Evolutionary conservation across 2,113 vertebrate genomes (phyloP), one percentile per base, ranked within the genome.

Genomic region (Grammomys surdaster): DNA sequence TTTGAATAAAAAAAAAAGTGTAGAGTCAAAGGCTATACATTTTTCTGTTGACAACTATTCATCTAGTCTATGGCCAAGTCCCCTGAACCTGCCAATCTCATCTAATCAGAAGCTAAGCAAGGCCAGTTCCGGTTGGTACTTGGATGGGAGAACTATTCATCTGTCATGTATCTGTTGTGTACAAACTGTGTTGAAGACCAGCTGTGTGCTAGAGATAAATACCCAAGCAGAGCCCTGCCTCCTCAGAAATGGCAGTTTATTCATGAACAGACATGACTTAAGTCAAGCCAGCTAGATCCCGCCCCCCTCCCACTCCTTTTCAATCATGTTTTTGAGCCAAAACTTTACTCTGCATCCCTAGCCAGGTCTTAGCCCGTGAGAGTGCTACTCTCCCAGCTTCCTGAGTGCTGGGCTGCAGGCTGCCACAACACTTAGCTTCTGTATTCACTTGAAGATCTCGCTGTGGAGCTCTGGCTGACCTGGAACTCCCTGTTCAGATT

Each of bases 11-110:
- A n/a, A 56, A 7, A 87, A n/a, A 56, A 46, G 2, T n/a, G 60
- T 43, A 48, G 72, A 86, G 11, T 84, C 40, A 69, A 91, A 96
- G 43, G 24, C n/a, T 65, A 14, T 77, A 0, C 7, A 51, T 90
- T 97, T 75, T 63, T 93, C 48, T 77, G n/a, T 22, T 67, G 77
- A 92, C 73, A 93, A 60, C 40, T 72, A 73, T 48, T 93, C 81
- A 63, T 43, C n/a, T 46, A 46, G 16, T 33, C 82, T 46, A 33
- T 85, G 26, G 8, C 58, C 16, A 67, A 31, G 4, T 40, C 22
- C 28, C 40, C 28, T 48, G 60, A 67, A 86, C 26, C 60, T 46
- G 58, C 58, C 9, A 22, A 40, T 40, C 36, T 82, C 63, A 67
- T 86, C 81, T 63, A 31, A 84, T 84, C 5, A 19, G 46, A 86